Base-by-base conservation (phyloP, 2,113 vertebrate genomes). In the Xyliphius kryptos region DNA sequence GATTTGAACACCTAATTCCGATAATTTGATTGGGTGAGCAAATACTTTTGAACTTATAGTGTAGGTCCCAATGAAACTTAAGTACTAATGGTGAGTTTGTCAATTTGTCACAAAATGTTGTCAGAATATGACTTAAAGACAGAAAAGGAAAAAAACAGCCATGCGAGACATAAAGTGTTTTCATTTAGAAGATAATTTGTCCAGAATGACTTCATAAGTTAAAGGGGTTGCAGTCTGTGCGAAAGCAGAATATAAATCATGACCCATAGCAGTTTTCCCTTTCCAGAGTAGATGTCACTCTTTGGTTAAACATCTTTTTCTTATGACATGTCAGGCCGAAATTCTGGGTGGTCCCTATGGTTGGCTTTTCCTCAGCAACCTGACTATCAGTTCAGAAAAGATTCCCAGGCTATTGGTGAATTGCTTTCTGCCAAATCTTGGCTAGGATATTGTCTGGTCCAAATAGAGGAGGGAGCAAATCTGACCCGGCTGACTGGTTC, bases 401-500 rank as follows among this genome's bases (percentile, higher is more conserved):
- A 77, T 61, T 40, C 61, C 70, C 69, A 57, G 61, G 61, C 17
- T 21, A 60, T 76, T 76, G 44, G 15, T 55, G 68, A 74, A 69
- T 32, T 76, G 74, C 12, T 21, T 67, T 68, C 60, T 19, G 70
- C 74, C 72, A 75, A 72, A 74, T 67, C 74, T 69, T 82, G 69
- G 46, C 77, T 48, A 67, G n/a, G n/a, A n/a, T n/a, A n/a, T n/a
- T n/a, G n/a, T 75, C 78, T 68, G 21, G 61, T 67, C 47, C 75
- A 66, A 76, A 80, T 63, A 63, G 66, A 66, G 37, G 53, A 38
- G 47, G 67, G n/a, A n/a, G n/a, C n/a, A n/a, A 85, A 87, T 88
- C 87, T 89, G 85, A 85, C 70, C 76, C 75, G 13, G 75, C 71
- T 63, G n/a, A n/a, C n/a, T n/a, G n/a, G n/a, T n/a, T 91, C 83